Conservation (phyloP, 2,113 vertebrate species). For the Alouatta palliata region DNA sequence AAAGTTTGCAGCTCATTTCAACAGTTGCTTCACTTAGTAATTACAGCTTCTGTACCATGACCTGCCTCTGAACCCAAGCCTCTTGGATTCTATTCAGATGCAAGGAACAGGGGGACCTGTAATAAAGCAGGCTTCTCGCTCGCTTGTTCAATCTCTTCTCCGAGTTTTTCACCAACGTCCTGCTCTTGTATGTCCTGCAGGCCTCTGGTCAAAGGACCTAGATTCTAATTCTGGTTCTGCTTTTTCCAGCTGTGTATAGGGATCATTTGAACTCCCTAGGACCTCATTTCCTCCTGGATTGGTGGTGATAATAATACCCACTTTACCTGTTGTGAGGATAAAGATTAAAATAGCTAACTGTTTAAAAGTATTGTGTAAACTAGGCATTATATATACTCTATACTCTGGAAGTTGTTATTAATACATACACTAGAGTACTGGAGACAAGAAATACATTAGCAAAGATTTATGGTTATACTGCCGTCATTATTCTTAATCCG, state of each 20-base stretch:
- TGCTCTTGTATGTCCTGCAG: neutral
- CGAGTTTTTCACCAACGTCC: neutral
- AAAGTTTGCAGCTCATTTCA: slow-evolving; percentile 32
- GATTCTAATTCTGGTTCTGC: neutral
- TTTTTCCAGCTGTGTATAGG: neutral
- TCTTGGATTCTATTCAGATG: slow-evolving; percentile 37
- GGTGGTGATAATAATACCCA: neutral
- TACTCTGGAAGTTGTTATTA: neutral
- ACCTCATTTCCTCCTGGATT: neutral
- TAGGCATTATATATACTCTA: neutral
- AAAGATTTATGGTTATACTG: neutral
- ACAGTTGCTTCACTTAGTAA: slow-evolving; percentile 50
- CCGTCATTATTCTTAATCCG: neutral
- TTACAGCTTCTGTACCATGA: slow-evolving; percentile 43
- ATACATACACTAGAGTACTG: neutral
- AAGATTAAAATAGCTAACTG: neutral
- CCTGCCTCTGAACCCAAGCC: slow-evolving; percentile 49
- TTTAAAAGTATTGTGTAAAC: neutral
- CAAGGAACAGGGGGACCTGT: neutral
- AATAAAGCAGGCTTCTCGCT: neutral
- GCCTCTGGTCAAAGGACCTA: neutral
- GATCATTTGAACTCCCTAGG: neutral
- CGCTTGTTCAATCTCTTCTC: neutral
- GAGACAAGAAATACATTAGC: neutral
- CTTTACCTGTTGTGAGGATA: neutral